Evolutionary conservation across 2,113 vertebrate species (phyloP).

Genomic region (Calidris pugnax): DNA sequence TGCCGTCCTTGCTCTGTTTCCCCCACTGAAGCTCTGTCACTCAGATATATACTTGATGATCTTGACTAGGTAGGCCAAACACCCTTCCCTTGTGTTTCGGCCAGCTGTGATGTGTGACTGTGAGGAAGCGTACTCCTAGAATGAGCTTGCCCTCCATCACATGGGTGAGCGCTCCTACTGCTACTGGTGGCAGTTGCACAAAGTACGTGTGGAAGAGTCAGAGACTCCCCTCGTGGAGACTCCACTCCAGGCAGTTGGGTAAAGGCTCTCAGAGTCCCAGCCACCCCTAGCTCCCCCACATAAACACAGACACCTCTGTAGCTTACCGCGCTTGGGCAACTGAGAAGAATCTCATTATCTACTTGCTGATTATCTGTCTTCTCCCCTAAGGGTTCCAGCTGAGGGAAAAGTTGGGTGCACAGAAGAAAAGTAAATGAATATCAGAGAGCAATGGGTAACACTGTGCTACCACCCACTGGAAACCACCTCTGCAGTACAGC

Average conservation of each 20-base stretch:
- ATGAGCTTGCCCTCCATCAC: not conserved
- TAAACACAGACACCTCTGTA: not conserved
- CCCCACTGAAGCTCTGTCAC: not conserved
- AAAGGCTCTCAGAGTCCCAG: not conserved
- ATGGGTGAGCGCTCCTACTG: fast-evolving
- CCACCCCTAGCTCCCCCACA: not conserved
- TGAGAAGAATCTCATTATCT: slow-evolving; percentile 12
- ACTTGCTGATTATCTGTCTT: slow-evolving; percentile 58
- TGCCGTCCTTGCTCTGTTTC: not conserved
- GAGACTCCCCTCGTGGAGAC: fast-evolving
- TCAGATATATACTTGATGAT: not conserved
- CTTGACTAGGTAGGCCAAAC: not conserved
- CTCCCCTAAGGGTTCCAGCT: slow-evolving; percentile 75
- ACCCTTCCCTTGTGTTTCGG: not conserved
- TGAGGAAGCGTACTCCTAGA: not conserved
- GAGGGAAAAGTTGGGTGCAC: not conserved
- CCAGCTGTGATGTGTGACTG: fast-evolving
- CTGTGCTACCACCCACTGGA: not conserved
- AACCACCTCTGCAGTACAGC: not conserved
- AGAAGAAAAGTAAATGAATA: not conserved
- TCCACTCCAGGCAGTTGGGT: not conserved
- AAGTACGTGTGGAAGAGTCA: not conserved
- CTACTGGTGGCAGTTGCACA: not conserved
- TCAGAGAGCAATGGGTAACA: not conserved
- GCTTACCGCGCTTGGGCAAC: slow-evolving; percentile 72